Conservation (phyloP, 2,113 vertebrate genomes). For the Sander vitreus region DNA sequence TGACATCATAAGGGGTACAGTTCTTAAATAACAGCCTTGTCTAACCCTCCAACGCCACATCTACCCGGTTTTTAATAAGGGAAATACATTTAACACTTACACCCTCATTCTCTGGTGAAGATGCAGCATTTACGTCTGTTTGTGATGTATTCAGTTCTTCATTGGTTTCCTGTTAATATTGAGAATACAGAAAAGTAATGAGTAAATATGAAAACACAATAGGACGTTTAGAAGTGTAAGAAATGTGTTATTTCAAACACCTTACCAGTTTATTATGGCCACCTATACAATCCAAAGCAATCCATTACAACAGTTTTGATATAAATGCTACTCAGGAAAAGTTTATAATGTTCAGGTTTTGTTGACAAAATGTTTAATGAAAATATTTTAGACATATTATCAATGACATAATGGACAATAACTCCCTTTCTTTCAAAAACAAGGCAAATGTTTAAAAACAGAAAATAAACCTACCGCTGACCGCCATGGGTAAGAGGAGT, state of each 20-base stretch:
- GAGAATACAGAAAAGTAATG: not conserved
- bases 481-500: constrained; percentile 27
- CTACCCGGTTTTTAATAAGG: not conserved
- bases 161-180: constrained; percentile 9
- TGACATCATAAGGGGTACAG: too few relatives aligned
- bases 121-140: not conserved
- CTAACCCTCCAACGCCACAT: not conserved
- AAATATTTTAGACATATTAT: not conserved
- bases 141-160: not conserved
- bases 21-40: too few relatives aligned
- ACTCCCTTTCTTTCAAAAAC: not conserved
- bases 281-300: not conserved
- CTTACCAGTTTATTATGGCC: not conserved
- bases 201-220: not conserved
- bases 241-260: too few relatives aligned
- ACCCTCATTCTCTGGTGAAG: not conserved
- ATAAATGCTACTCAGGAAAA: not conserved
- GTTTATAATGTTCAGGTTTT: not conserved
- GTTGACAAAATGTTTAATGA: not conserved
- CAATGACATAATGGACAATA: not conserved
- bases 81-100: constrained; percentile 17
- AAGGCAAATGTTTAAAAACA: not conserved
- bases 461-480: constrained; percentile 18
- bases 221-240: not conserved
- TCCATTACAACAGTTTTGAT: not conserved